phyloP scores from a whole-genome alignment of 2,888 invertebrate species.

The Phyllotreta striolata region DNA sequence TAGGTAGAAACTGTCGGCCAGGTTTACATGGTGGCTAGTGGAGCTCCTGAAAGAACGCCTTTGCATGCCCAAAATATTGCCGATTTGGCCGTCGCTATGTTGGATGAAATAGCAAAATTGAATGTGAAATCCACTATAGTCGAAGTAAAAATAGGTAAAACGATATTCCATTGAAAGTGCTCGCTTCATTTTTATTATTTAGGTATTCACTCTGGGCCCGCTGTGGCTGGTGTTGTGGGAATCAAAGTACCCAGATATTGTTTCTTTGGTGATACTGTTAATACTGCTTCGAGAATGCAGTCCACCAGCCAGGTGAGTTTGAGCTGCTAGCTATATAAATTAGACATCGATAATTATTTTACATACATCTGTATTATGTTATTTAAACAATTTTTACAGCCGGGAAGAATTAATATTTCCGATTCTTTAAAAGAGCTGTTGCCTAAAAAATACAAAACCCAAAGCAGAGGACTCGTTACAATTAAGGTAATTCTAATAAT shows the following conservation, averaged over 20 bases:
- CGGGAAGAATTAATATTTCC: conserved; percentile 81
- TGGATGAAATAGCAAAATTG: conserved; percentile 71
- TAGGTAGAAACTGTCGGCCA: conserved; percentile 91
- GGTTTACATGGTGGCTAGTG: conserved; percentile 89
- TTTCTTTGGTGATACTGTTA: conserved; percentile 90
- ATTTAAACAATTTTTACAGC: conserved; percentile 59
- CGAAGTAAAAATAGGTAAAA: conserved; percentile 69
- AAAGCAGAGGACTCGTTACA: conserved; percentile 76
- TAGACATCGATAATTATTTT: background rate
- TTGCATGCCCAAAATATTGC: conserved; percentile 80
- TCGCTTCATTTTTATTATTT: conserved; percentile 10
- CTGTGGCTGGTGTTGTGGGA: conserved; percentile 88
- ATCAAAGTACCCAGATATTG: conserved; percentile 86
- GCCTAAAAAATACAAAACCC: conserved; percentile 70
- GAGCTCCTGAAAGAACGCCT: conserved; percentile 78
- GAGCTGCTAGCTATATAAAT: background rate
- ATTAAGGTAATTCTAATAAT: conserved; percentile 71
- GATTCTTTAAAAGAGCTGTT: conserved; percentile 74
- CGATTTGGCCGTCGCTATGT: conserved; percentile 77
- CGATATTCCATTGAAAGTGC: background rate
- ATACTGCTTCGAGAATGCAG: conserved; percentile 92
- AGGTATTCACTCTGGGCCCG: conserved; percentile 87
- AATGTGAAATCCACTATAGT: conserved; percentile 65
- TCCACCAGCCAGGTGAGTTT: conserved; percentile 67
- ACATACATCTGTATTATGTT: background rate